Evolutionary conservation across 2,113 vertebrate species (phyloP), one percentile per base, ranked within the genome.

Genomic region (Sisor rabdophorus): DNA sequence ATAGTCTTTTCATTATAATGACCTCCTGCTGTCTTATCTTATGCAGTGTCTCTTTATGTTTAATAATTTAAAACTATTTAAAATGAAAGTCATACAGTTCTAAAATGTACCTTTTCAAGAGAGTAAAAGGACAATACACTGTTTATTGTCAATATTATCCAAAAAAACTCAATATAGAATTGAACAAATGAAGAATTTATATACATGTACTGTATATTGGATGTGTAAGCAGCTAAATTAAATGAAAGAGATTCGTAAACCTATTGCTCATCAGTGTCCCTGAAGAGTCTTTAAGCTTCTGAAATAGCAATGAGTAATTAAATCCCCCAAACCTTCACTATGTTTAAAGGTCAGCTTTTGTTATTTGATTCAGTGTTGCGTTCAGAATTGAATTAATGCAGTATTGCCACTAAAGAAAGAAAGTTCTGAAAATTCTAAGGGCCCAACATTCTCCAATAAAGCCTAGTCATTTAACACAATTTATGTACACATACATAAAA

Each of bases 281-380:
- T 9, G 0, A 64, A 71, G 80, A 79, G 63, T 65, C 50, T 73
- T 75, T 82, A 75, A 60, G 56, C 73, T 83, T 78, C 56, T 72
- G 75, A 75, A 81, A 85, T 76, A 76, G 82, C 81, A 71, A 73
- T 26, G 64, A 71, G 78, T 85, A 85, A 83, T 82, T 81, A 83
- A 83, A 81, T 77, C 80, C 72, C 63, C 65, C 48, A 68, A 81
- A 80, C 69, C 73, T 69, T 67, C 58, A 55, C 71, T 44, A 78
- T 79, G 71, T 77, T 78, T 83, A 85, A 85, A 85, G 84, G 84
- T 85, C 77, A 85, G 22, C 79, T 79, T 65, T 79, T 82, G 79
- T 79, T 67, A 68, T 81, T 73, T 73, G 82, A 79, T 83, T 75
- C 79, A 79, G 59, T 78, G 77, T 73, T 72, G 36, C 65, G 81